phyloP scores from a whole-genome alignment of 1,140 invertebrate genomes.

The Drosophila athabasca region DNA sequence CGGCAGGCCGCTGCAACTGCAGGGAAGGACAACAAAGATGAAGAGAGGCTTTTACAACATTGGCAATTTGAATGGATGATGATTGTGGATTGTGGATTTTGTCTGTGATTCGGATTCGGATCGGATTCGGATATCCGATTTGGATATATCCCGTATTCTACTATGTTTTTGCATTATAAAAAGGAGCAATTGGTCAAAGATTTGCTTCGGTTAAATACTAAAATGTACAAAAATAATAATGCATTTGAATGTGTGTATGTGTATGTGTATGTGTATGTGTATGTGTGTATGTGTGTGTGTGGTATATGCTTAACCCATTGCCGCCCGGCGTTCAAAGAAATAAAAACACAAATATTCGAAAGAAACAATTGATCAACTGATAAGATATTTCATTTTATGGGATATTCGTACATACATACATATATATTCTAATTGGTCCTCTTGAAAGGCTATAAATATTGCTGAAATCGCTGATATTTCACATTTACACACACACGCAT shows the following conservation, averaged over 20 bases:
- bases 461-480: not conserved
- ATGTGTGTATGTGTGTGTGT: slow-evolving; percentile 5
- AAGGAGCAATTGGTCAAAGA: slow-evolving; percentile 78
- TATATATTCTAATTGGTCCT: too few relatives aligned
- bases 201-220: slow-evolving; percentile 62
- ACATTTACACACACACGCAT: not conserved
- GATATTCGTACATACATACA: not conserved
- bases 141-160: slow-evolving; percentile 11
- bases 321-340: slow-evolving; percentile 70
- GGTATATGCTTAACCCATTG: slow-evolving; percentile 61
- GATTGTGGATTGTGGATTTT: slow-evolving; percentile 32
- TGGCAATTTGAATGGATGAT: slow-evolving; percentile 49
- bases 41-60: slow-evolving; percentile 68
- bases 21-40: slow-evolving; percentile 75
- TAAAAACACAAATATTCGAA: slow-evolving; percentile 14
- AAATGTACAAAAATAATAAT: slow-evolving; percentile 51
- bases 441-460: not conserved
- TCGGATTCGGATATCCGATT: slow-evolving; percentile 23
- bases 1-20: slow-evolving; percentile 73
- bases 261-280: not conserved
- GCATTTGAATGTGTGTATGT: too few relatives aligned
- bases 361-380: slow-evolving; percentile 29
- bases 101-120: slow-evolving; percentile 18
- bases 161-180: slow-evolving; percentile 57
- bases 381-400: slow-evolving; percentile 15